Base-by-base conservation (phyloP, 1,140 invertebrate genomes). In the Brachionus plicatilis region DNA sequence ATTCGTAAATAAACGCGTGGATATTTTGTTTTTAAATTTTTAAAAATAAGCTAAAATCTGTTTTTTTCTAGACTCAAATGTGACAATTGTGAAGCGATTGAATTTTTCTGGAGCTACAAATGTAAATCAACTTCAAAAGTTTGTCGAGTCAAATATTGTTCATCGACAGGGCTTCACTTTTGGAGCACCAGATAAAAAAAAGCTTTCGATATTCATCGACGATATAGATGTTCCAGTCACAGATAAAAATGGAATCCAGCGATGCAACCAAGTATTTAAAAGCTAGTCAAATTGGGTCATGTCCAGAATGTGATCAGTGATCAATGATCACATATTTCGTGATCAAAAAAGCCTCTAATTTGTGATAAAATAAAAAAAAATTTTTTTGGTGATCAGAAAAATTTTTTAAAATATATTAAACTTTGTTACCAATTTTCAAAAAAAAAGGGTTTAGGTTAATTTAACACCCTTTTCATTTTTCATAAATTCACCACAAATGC, bases 151-250 rank as follows among this genome's bases (percentile, higher is more conserved):
- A 12, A 89, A 89, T 86, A 88, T 90, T 75, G 87, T 88, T 75
- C 89, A 90, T 85, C 86, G 89, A 86, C 88, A 90, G 86, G 89
- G 89, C 27, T 90, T 89, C 87, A 88, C 89, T 5, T 90, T 88
- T 86, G 89, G 89, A 27, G 89, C 89, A 3, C 88, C 88, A 85
- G 88, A 89, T 45, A 88, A 87, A 80, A 90, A 89, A 83, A 87
- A 87, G 83, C 84, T 90, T 50, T 88, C 87, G 43, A 86, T 90
- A 78, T 90, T 90, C 76, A 88, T 90, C 79, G 89, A 90, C 86
- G 89, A 90, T 85, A 85, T 90, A 33, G 88, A 89, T 85, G 79
- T 89, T 7, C 89, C 89, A 2, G 84, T 50, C 7, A 14, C 24
- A 33, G 60, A 70, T 47, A 47, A 83, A 37, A 50, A 47, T 37